Conservation (phyloP, 1,140 invertebrate species). For the Drosophila funebris region DNA sequence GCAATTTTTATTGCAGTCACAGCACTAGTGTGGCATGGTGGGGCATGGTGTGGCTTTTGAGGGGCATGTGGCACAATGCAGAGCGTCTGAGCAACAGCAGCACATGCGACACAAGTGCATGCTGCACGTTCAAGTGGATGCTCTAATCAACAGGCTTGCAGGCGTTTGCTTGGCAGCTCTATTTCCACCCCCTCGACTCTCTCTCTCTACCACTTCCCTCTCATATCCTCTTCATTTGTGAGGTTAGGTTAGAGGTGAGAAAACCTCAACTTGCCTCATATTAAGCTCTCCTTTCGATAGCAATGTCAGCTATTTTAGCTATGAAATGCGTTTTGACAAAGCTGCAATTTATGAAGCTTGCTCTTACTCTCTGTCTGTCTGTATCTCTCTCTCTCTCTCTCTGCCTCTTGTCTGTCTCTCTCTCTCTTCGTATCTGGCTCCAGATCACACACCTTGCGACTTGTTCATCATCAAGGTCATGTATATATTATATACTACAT, state of each 20-base stretch:
- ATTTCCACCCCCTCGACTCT: background rate
- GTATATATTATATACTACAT: too few species aligned
- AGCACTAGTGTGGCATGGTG: background rate
- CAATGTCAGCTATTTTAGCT: background rate
- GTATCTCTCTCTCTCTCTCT: too few species aligned
- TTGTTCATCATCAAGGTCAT: too few species aligned
- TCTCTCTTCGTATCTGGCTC: too few species aligned
- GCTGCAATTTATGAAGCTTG: too few species aligned
- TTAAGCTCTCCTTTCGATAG: background rate
- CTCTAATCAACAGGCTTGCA: conserved; percentile 40
- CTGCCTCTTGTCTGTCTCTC: background rate
- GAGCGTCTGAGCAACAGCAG: background rate
- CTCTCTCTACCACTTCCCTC: background rate
- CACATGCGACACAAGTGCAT: background rate
- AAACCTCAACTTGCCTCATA: background rate
- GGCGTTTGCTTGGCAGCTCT: background rate
- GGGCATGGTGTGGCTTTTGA: background rate
- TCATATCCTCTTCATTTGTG: background rate
- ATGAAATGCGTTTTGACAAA: background rate
- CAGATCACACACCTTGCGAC: too few species aligned
- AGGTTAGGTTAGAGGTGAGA: background rate
- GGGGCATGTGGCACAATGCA: background rate
- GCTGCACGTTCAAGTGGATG: background rate
- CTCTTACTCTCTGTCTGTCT: too few species aligned
- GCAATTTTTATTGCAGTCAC: conserved; percentile 48